phyloP scores from a whole-genome alignment of 2,888 invertebrate genomes.

The Elysia crispata region DNA sequence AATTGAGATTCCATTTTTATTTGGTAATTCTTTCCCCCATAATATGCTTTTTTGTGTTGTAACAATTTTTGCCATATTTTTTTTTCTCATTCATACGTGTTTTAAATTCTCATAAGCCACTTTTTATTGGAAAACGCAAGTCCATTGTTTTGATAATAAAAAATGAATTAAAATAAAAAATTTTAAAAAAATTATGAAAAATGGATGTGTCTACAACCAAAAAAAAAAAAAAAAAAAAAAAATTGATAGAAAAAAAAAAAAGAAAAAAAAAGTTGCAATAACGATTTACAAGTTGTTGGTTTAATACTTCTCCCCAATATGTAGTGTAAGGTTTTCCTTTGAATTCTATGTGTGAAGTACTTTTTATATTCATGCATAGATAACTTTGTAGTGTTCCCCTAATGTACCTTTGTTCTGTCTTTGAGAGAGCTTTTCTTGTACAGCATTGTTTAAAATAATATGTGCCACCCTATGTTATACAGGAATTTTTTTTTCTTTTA shows the following conservation, averaged over 20 bases:
- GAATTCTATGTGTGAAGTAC: constrained; percentile 29
- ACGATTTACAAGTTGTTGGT: constrained; percentile 16
- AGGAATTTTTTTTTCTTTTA: too few relatives aligned
- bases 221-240: constrained; percentile 12
- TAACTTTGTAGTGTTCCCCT: not conserved
- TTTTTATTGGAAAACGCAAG: too few relatives aligned
- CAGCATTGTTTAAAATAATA: too few relatives aligned
- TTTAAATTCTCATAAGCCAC: too few relatives aligned
- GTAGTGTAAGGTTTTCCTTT: not conserved
- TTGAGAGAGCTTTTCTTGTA: too few relatives aligned
- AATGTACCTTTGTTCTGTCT: too few relatives aligned
- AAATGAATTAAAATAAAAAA: not conserved
- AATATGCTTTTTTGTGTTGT: too few relatives aligned
- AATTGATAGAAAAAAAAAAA: constrained; percentile 10
- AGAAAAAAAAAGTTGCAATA: constrained; percentile 24
- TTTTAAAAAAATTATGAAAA: not conserved
- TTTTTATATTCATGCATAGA: constrained; percentile 33
- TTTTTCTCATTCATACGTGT: too few relatives aligned
- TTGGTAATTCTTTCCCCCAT: too few relatives aligned
- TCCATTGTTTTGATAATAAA: not conserved
- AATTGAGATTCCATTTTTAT: too few relatives aligned
- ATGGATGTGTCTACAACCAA: not conserved
- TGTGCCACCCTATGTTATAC: too few relatives aligned
- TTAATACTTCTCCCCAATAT: not conserved
- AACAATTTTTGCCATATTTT: too few relatives aligned